Base-by-base conservation (phyloP, 2,888 invertebrate genomes). In the Tiliacea aurago region DNA sequence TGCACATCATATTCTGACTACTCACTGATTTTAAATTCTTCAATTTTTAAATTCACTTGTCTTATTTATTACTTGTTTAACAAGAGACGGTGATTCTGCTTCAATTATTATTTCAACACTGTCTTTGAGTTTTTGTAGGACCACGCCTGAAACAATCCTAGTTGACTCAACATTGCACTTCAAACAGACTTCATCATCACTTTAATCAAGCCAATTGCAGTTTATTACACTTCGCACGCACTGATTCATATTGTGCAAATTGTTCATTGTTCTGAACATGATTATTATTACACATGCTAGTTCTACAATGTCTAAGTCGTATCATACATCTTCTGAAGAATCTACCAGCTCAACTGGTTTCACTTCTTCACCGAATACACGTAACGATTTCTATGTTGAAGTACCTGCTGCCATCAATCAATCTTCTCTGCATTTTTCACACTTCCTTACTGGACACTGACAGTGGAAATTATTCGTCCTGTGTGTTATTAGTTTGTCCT, bases 171-270 rank as follows among this genome's bases (percentile, higher is more conserved):
- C 55, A 51, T 10, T 45, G n/a, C 11, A 62, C 51, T 62, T 66
- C 10, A 66, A 37, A 49, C 18, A 43, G 23, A 43, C 23, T 49
- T 13, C 20, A 56, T 74, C 62, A 63, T 53, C 55, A 45, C n/a
- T 61, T 55, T 74, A 66, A 74, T 78, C 55, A 47, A 73, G 23
- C 23, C 81, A 78, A 80, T 78, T 80, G 80, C 20, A 56, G 43
- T 78, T 65, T 62, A 80, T 80, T 75, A 53, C 66, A 63, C 53
- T 66, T 51, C 59, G 23, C 55, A 62, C 20, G 56, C 75, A 53
- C 75, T 80, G 77, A 80, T 78, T 78, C 80, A 77, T 74, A 49
- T 37, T 18, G 33, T 56, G 47, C 56, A 56, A 58, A 80, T 76
- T 66, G 56, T 13, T 74, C 62, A 78, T 66, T 80, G 62, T 80